Evolutionary conservation across 2,113 vertebrate species (phyloP).

Genomic region (Gymnogyps californianus): DNA sequence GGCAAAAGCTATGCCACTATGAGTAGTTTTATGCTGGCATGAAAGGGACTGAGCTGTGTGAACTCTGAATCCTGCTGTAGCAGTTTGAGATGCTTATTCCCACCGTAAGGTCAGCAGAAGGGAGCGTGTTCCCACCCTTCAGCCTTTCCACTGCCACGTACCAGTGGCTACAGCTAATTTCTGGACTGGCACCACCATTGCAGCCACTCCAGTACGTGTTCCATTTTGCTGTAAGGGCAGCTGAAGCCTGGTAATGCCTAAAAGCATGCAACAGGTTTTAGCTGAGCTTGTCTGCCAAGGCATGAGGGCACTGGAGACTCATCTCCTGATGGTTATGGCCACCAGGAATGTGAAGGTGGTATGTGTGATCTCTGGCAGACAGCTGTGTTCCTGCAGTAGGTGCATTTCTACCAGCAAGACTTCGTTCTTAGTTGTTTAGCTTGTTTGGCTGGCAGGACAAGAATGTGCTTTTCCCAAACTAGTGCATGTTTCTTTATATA

Average conservation of each 20-base stretch:
- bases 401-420: not conserved
- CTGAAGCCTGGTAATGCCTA: not conserved
- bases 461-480: constrained; percentile 19
- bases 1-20: not conserved
- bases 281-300: not conserved
- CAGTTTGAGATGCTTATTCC: not conserved
- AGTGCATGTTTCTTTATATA: not conserved
- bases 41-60: not conserved
- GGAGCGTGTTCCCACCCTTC: not conserved
- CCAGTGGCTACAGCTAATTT: not conserved
- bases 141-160: not conserved
- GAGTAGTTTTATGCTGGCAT: not conserved
- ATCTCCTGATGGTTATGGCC: not conserved
- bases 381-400: not conserved
- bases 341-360: not conserved
- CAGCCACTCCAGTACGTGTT: not conserved
- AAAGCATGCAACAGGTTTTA: not conserved
- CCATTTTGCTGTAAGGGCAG: not conserved
- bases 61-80: not conserved
- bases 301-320: not conserved
- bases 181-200: not conserved
- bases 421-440: not conserved
- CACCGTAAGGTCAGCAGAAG: not conserved
- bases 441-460: not conserved
- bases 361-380: not conserved